Base-by-base conservation (phyloP, 2,888 invertebrate species). In the Nesidiocoris tenuis region DNA sequence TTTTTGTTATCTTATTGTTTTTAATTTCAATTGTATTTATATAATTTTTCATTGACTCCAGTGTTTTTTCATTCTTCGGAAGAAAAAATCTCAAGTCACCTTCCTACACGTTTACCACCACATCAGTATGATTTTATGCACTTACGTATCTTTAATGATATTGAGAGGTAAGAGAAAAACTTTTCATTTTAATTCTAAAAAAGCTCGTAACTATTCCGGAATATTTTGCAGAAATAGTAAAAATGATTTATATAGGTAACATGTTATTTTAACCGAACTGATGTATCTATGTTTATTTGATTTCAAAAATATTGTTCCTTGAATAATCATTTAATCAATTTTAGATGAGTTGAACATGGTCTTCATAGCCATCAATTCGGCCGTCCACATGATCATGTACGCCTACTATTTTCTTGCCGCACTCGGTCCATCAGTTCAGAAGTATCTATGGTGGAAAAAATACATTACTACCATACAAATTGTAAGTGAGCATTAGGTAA, bases 371-470 rank as follows among this genome's bases (percentile, higher is more conserved):
- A 88, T 96, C 80, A 96, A 96, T 84, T 91, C 94, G 0, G 91
- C 94, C 82, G 92, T 96, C 76, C 96, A 96, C 84, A 87, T 95
- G 74, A 87, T 96, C 77, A 96, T 96, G 96, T 96, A 96, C 84
- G 87, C 89, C 0, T 96, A 96, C 84, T 96, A 96, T 84, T 87
- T 95, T 81, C 86, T 96, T 79, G 88, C 96, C 0, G 95, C 94
- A 0, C 86, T 96, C 77, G 96, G 96, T 2, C 95, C 96, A 0
- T 86, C 90, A 80, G 91, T 93, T 83, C 93, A 93, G 83, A 94
- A 94, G 82, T 94, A 92, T 82, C 85, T 96, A 19, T 96, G 96
- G 96, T 96, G 96, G 96, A 96, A 96, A 84, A 92, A 89, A 81
- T 93, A 96, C 83, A 88, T 96, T 81, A 96, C 96, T 2, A 87